Evolutionary conservation across 2,888 invertebrate genomes (phyloP), one percentile per base, ranked within the genome.

Genomic region (Dermolepida albohirtum): DNA sequence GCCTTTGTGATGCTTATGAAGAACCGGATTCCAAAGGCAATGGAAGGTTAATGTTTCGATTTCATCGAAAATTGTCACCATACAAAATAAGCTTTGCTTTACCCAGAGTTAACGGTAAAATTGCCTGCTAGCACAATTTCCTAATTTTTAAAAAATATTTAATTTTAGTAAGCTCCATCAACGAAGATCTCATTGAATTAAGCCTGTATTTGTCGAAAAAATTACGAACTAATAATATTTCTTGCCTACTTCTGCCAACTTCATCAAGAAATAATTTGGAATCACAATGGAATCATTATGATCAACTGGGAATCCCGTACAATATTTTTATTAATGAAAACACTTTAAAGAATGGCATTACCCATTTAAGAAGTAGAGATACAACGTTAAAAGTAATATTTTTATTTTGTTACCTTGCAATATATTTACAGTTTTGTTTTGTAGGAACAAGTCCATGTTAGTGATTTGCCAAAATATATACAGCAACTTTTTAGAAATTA

Each of bases 11-110:
- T 82, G 87, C 87, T 14, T 83, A 85, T 72, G 88, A 88, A 72
- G 86, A 83, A 71, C 73, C 84, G 29, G 80, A 83, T 29, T 85
- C 85, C 73, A 85, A 86, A 73, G 84, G 75, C 34, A 76, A 78
- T 40, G 72, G 75, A 1, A 78, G 87, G 70, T 86, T 83, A 67
- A 79, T 82, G 71, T 81, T 90, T 54, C 84, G 87, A 69, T 84
- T 92, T 47, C 91, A 94, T 77, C 87, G 90, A 67, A 90, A 88
- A 82, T 83, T 94, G 68, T 88, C 92, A 11, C 94, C 94, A 0
- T 93, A 89, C 77, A 93, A 93, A 85, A 88, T 92, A 69, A 87
- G 88, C 52, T 89, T 93, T 79, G 86, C 87, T 16, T 80, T 89
- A 55, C 78, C 86, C 59, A 78, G 68, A 49, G 34, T 50, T 12